Evolutionary conservation across 2,113 vertebrate species (phyloP).

Genomic region (Embiotoca jacksoni): DNA sequence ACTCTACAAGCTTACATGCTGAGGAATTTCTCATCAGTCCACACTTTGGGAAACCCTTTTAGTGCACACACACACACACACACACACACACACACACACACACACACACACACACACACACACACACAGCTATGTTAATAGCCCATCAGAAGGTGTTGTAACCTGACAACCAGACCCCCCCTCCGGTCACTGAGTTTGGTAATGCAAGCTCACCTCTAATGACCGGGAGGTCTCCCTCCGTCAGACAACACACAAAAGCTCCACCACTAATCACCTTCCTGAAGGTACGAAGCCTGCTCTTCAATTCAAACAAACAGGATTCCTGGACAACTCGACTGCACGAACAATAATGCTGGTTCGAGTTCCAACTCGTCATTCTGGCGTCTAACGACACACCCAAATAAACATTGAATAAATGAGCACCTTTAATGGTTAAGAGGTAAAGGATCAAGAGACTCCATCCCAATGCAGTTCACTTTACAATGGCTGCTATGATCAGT

Average conservation of each 20-base stretch:
- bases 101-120: neutral
- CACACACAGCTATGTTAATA: constrained; percentile 43
- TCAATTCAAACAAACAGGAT: constrained; percentile 44
- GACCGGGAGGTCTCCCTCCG: neutral
- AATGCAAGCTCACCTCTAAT: constrained; percentile 50
- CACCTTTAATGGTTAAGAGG: no score
- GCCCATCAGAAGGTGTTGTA: constrained; percentile 41
- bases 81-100: neutral
- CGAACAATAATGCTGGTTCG: constrained; percentile 16
- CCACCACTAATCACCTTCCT: constrained; percentile 24
- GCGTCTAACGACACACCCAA: constrained; percentile 27
- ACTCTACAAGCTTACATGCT: constrained; percentile 8
- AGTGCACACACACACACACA: constrained; percentile 30
- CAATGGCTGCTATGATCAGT: no score
- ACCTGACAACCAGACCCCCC: constrained; percentile 43
- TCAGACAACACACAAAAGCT: constrained; percentile 15
- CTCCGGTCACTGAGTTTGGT: constrained; percentile 28
- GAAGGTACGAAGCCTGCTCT: neutral
- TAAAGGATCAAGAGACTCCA: no score
- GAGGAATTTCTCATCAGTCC: constrained; percentile 36
- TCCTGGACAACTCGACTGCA: constrained; percentile 16
- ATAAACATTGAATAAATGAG: neutral
- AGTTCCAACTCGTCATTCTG: constrained; percentile 19
- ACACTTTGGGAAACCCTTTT: constrained; percentile 39
- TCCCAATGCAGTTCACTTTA: no score